phyloP scores from a whole-genome alignment of 92 coral and sea anemone genomes.

The Porites cylindrica region DNA sequence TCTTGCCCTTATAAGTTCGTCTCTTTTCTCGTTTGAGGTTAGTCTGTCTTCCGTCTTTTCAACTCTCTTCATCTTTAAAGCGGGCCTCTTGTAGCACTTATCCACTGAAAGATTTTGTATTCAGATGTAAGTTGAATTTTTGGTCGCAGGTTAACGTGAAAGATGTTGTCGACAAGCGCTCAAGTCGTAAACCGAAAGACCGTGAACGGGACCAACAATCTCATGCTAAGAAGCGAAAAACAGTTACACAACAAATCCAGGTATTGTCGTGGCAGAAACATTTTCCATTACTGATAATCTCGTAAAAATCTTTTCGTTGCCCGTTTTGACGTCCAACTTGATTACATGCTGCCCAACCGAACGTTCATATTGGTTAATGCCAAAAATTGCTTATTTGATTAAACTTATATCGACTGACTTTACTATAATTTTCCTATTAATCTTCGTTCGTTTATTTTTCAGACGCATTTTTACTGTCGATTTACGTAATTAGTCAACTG shows the following conservation, averaged over 20 bases:
- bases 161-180: slow-evolving; percentile 62
- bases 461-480: background rate
- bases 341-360: background rate
- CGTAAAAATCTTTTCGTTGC: background rate
- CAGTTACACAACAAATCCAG: slow-evolving; percentile 37
- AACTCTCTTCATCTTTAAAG: background rate
- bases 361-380: background rate
- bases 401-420: background rate
- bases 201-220: slow-evolving; percentile 53
- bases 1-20: background rate
- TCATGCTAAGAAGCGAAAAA: slow-evolving; percentile 32
- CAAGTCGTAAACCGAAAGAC: slow-evolving; percentile 72
- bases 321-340: background rate
- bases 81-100: background rate
- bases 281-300: background rate
- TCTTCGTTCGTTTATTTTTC: background rate
- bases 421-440: background rate
- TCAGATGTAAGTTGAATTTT: background rate
- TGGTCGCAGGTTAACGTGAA: slow-evolving; percentile 51
- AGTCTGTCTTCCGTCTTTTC: background rate
- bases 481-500: background rate
- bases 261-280: slow-evolving; percentile 18
- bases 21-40: background rate
- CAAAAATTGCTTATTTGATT: background rate
- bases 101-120: slow-evolving; percentile 2